Evolutionary conservation across 2,113 vertebrate species (phyloP).

Genomic region (Eidolon helvum): DNA sequence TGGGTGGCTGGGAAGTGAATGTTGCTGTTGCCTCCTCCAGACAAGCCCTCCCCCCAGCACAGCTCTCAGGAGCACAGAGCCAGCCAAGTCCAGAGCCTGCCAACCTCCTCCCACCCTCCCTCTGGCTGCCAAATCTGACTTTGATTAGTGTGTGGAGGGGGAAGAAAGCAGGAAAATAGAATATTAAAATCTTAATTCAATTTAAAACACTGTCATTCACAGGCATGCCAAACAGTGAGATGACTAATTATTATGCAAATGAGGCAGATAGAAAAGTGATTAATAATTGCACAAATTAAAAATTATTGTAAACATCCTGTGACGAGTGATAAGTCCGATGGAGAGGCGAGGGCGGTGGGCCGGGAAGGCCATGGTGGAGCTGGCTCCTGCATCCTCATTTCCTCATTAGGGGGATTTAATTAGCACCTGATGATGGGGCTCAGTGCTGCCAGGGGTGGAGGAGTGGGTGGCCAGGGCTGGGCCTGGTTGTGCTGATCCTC

Average conservation of each 20-base stretch:
- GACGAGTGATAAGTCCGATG: conserved; percentile 83
- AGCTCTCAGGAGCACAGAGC: neutral
- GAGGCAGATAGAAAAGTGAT: conserved; percentile 87
- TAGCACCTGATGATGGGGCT: conserved; percentile 42
- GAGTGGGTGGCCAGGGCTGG: neutral
- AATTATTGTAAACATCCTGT: conserved; percentile 89
- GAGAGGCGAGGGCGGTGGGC: conserved; percentile 56
- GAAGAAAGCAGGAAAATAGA: conserved; percentile 74
- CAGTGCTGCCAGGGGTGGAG: conserved; percentile 6
- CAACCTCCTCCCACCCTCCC: conserved; percentile 47
- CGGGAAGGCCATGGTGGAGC: conserved; percentile 61
- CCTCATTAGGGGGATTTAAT: conserved; percentile 79
- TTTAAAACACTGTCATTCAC: conserved; percentile 84
- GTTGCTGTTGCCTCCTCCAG: neutral
- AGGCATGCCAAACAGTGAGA: conserved; percentile 82
- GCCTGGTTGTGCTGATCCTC: neutral
- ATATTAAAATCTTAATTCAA: conserved; percentile 86
- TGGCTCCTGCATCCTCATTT: conserved; percentile 67
- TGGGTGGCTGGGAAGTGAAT: neutral
- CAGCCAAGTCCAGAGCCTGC: conserved; percentile 52
- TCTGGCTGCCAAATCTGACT: conserved; percentile 56
- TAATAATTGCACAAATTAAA: conserved; percentile 89
- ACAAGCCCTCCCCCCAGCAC: neutral
- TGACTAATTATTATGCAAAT: conserved; percentile 89
- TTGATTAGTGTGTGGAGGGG: conserved; percentile 77